Evolutionary conservation across 2,888 invertebrate genomes (phyloP).

Genomic region (Synergus itoensis): DNA sequence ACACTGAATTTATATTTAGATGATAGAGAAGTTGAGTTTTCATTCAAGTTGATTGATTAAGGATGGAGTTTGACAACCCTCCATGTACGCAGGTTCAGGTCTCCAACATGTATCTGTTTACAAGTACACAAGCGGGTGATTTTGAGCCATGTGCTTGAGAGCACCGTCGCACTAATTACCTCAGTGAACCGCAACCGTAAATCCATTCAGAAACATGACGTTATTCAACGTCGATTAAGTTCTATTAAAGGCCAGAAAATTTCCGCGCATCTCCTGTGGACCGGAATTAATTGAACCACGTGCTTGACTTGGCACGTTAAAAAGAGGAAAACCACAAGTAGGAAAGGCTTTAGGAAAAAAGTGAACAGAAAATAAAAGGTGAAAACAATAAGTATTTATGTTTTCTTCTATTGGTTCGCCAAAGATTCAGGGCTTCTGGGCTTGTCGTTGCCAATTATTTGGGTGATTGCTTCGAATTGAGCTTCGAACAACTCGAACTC

Average conservation of each 20-base stretch:
- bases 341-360: background rate
- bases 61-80: background rate
- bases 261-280: background rate
- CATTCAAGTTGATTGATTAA: too few species aligned
- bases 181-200: background rate
- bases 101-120: background rate
- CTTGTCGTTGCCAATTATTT: background rate
- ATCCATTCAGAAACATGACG: constrained; percentile 3
- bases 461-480: background rate
- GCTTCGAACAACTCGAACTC: background rate
- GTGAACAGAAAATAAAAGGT: background rate
- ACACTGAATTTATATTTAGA: too few species aligned
- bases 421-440: constrained; percentile 2
- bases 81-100: background rate
- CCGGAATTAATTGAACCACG: background rate
- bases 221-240: background rate
- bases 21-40: too few species aligned
- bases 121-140: background rate
- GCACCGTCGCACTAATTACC: too few species aligned
- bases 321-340: too few species aligned
- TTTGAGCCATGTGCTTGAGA: background rate
- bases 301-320: background rate
- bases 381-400: background rate
- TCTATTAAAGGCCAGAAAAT: background rate
- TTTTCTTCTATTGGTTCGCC: background rate